A percentile compares a stretch with the other conserved stretches of the same genome.
Evolutionary conservation across 2,113 vertebrate genomes (phyloP).

Genomic region (Plestiodon gilberti): DNA sequence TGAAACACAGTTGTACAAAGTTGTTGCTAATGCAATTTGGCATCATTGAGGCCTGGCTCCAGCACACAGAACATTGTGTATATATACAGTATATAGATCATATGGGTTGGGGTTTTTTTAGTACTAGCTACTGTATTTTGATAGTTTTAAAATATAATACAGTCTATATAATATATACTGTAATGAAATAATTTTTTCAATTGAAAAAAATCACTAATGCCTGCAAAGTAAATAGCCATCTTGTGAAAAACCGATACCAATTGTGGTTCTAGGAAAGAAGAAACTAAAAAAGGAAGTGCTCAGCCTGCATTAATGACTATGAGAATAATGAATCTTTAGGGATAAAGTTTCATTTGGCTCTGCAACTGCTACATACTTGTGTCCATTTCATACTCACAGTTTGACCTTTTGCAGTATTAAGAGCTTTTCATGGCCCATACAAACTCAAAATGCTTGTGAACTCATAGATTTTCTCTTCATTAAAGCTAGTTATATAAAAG

Average conservation of each 20-base stretch:
- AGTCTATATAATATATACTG: no score
- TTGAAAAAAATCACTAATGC: conserved; percentile 41
- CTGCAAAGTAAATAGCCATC: conserved; percentile 39
- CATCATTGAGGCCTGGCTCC: conserved; percentile 37
- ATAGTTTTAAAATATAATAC: no score
- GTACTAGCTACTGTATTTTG: no score
- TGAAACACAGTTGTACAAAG: conserved; percentile 40
- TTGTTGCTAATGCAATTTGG: conserved; percentile 55
- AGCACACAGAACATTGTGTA: no score
- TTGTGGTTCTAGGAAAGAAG: conserved; percentile 46
- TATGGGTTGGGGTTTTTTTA: no score
- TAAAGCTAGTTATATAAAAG: conserved; percentile 13
- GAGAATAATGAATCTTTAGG: conserved; percentile 61
- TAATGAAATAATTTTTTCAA: no score
- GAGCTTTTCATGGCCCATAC: conserved; percentile 1
- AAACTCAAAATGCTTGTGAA: conserved; percentile 7
- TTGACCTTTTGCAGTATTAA: not conserved
- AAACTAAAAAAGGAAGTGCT: conserved; percentile 42
- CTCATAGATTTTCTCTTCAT: not conserved
- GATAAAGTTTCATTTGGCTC: conserved; percentile 12
- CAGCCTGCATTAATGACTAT: conserved; percentile 61
- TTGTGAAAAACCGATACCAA: conserved; percentile 57
- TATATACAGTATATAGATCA: no score
- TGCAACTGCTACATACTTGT: conserved; percentile 26
- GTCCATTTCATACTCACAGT: not conserved